phyloP scores from a whole-genome alignment of 1,140 invertebrate genomes.

The Macrosteles quadrilineatus region DNA sequence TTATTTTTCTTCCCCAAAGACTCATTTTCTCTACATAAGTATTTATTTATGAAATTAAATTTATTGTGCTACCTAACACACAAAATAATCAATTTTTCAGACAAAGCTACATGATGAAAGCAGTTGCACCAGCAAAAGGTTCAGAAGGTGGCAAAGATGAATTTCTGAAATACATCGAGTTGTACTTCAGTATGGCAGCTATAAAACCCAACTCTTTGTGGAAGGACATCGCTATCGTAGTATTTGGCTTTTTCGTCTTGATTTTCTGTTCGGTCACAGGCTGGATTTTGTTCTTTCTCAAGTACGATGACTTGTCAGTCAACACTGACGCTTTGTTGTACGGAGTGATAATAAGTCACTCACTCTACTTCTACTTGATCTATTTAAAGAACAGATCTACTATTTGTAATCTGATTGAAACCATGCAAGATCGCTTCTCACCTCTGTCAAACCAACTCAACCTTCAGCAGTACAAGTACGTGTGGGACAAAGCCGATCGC shows the following conservation, averaged over 20 bases:
- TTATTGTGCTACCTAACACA: no score
- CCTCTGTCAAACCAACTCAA: neutral
- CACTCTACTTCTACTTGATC: neutral
- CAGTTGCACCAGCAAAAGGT: no score
- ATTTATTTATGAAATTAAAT: no score
- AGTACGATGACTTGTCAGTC: neutral
- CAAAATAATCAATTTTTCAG: no score
- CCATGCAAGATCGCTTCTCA: neutral
- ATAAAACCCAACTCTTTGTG: no score
- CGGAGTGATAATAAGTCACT: neutral
- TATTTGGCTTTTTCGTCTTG: neutral
- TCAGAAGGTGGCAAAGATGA: no score
- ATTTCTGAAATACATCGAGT: no score
- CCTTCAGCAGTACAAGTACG: neutral
- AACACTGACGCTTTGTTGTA: slow-evolving; percentile 5
- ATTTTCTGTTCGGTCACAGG: neutral
- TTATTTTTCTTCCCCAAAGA: no score
- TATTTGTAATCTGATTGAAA: neutral
- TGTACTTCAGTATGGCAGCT: no score
- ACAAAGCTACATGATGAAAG: no score
- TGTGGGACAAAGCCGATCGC: neutral
- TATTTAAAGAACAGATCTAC: neutral
- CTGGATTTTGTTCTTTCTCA: slow-evolving; percentile 7
- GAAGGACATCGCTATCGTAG: no score
- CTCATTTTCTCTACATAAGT: no score